Base-by-base conservation (phyloP, 2,113 vertebrate genomes). In the Hipposideros armiger region DNA sequence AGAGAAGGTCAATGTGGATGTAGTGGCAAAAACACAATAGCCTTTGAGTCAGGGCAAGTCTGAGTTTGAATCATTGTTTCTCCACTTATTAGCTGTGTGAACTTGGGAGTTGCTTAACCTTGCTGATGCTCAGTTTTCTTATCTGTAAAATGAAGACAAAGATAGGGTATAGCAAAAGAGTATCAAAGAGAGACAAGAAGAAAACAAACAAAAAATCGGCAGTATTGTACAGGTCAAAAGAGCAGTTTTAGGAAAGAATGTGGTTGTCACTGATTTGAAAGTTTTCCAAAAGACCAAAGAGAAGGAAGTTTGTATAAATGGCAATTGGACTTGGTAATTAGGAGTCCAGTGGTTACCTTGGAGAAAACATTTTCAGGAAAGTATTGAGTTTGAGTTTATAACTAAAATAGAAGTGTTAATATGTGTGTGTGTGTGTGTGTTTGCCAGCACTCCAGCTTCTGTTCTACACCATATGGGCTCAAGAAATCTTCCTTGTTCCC, bases 231-330 rank as follows among this genome's bases (percentile, higher is more conserved):
- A 87, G 50, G 5, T 58, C 15, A 87, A 87, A 92, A 45, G 50
- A 69, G 73, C 26, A 85, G 42, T 85, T 90, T 85, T 77, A 60
- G 90, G 87, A 50, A 60, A 58, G 28, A 82, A 78, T 95, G 28
- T 54, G 87, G 47, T 50, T 50, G 72, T 20, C 26, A 85, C 58
- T 95, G 66, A 36, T 78, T 85, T 90, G 32, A 95, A 78, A 85
- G 69, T n/a, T 85, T 88, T 77, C 72, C 80, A 52, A 78, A 83
- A 77, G 70, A 69, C 19, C n/a, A 62, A 78, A 90, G 62, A 90
- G 72, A 85, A 95, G 85, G 10, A 78, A 52, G 72, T 85, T 90
- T 50, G 13, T 54, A 85, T 70, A 85, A 90, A 66, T 56, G 40
- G 16, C 6, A 52, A 78, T 67, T 54, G 28, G 42, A 81, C 70